Evolutionary conservation across 2,797 vertebrate species (phyloP), one percentile per base, ranked within the genome.

Genomic region (Megalops cyprinoides): DNA sequence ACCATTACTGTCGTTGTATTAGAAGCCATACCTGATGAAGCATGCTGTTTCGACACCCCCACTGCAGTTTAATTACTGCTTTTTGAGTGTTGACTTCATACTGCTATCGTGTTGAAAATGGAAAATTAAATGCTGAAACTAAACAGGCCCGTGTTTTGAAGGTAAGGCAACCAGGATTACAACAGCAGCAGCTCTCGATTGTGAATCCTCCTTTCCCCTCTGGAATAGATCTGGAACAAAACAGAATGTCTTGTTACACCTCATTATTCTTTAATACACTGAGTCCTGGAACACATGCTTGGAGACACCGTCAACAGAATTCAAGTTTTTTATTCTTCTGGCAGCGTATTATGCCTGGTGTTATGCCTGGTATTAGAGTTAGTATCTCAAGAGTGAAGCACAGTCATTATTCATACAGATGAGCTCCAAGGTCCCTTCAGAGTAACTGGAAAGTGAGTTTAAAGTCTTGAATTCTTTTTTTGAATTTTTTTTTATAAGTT

Each of bases 381-480:
- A 12, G 37, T 42, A 39, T 71, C 67, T 20, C 23, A 23, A 69
- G 67, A 71, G 67, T 44, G 23, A 44, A 71, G 37, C 39, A 10
- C n/a, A 3, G 67, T 71, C 39, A 71, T 71, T 71, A 71, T 65
- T 65, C 62, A 65, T 71, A 71, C 67, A 44, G 67, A 71, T 44
- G 67, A 71, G 67, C 37, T 71, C 67, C 67, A n/a, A 44, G 67
- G 67, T 71, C 67, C 39, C 44, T 71, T 42, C 39, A 71, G 37
- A 42, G n/a, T 71, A 42, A 44, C 67, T 71, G 39, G 39, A 44
- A 44, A 44, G 67, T 44, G 67, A 9, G 7, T 71, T 44, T 23
- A 71, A 69, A 39, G 65, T 69, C 65, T 39, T 71, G 67, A 42
- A 37, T 71, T 69, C 44, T 71, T 71, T 53, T 53, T 71, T 39